A percentile compares a stretch with the other conserved stretches of the same genome.
Evolutionary conservation across 2,888 invertebrate species (phyloP).

Genomic region (Cantharis lateralis): DNA sequence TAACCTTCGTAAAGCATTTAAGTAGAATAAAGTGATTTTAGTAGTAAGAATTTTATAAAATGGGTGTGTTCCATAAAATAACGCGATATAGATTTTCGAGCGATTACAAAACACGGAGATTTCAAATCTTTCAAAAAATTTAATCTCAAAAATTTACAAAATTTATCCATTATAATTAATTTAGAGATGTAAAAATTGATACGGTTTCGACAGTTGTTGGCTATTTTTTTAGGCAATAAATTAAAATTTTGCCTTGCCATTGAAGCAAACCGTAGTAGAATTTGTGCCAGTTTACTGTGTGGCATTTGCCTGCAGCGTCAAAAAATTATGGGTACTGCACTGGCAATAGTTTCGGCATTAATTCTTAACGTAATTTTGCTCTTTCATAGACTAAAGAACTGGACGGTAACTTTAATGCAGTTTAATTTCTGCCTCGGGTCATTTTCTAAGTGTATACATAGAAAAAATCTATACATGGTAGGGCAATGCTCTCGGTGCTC

Average conservation of each 20-base stretch:
- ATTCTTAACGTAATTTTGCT: background rate
- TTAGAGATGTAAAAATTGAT: background rate
- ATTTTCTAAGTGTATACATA: constrained; percentile 19
- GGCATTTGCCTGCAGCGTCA: constrained; percentile 14
- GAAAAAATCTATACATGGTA: constrained; percentile 29
- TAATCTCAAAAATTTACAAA: constrained; percentile 1
- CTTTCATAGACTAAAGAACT: background rate
- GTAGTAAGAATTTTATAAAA: background rate
- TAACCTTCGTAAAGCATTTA: background rate
- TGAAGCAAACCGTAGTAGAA: constrained; percentile 20
- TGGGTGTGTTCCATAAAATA: background rate
- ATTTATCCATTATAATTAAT: background rate
- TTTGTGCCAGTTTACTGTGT: constrained; percentile 30
- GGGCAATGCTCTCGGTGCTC: constrained; percentile 35
- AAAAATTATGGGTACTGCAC: constrained; percentile 27
- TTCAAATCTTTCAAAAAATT: background rate
- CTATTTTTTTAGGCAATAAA: background rate
- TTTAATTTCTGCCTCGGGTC: constrained; percentile 25
- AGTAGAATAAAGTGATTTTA: background rate
- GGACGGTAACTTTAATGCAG: constrained; percentile 1
- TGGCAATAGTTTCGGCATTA: constrained; percentile 13
- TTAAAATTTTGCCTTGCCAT: background rate
- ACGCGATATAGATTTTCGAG: background rate
- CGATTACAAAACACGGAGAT: background rate
- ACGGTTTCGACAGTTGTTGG: background rate